Conservation (phyloP, 2,797 vertebrate genomes). For the Hylomyscus alleni region DNA sequence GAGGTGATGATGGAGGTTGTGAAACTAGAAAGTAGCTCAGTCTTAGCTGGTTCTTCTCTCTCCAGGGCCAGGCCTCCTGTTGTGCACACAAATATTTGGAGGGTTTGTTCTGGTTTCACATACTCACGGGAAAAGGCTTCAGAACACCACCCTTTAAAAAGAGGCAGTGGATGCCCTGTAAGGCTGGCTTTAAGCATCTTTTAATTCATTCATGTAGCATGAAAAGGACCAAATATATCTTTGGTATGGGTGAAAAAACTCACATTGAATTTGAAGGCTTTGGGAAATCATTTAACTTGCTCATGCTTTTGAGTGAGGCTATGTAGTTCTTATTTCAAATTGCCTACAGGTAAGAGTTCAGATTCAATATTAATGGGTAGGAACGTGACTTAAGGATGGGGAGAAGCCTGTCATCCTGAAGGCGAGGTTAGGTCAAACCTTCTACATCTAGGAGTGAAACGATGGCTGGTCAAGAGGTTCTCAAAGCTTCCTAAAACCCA, state of each 20-base stretch:
- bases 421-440: background rate
- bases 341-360: background rate
- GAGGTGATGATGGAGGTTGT: too few relatives aligned
- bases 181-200: slow-evolving; percentile 3
- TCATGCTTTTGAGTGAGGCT: background rate
- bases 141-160: background rate
- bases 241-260: background rate
- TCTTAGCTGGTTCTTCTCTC: background rate
- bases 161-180: background rate
- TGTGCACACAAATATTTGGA: background rate
- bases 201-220: slow-evolving; percentile 40
- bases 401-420: background rate
- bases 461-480: background rate
- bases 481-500: background rate
- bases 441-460: background rate
- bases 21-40: background rate
- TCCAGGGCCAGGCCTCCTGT: background rate
- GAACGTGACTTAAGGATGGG: background rate
- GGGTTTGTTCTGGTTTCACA: background rate
- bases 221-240: background rate
- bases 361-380: background rate
- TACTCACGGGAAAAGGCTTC: background rate
- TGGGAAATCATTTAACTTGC: too few relatives aligned
- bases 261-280: background rate
- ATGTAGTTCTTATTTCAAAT: background rate